A percentile compares a stretch with the other conserved stretches of the same genome.
Evolutionary conservation across 2,113 vertebrate species (phyloP).

Genomic region (Semnornis frantzii): DNA sequence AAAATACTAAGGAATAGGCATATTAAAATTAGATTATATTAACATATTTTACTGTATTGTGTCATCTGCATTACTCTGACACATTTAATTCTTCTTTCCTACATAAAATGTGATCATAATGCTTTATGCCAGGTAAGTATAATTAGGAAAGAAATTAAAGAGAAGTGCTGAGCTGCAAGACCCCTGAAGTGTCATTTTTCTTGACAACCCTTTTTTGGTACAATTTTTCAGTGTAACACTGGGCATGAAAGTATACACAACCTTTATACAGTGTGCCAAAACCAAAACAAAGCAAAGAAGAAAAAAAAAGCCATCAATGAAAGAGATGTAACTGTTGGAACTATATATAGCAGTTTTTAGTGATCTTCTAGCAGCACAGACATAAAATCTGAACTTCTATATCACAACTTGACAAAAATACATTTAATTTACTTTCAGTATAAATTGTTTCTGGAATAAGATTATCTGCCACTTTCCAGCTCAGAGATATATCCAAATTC

Average conservation of each 20-base stretch:
- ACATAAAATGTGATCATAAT: neutral
- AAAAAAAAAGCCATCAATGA: neutral
- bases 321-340: neutral
- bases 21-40: neutral
- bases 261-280: neutral
- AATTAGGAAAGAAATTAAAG: neutral
- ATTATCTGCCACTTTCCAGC: conserved; percentile 43
- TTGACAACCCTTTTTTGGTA: neutral
- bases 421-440: neutral
- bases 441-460: conserved; percentile 9
- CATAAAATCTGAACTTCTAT: neutral
- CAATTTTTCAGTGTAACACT: neutral
- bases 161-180: neutral
- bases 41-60: neutral
- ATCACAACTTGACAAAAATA: conserved; percentile 9
- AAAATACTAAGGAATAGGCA: neutral
- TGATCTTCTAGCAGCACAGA: neutral
- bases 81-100: neutral
- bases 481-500: neutral
- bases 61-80: neutral
- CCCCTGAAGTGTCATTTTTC: neutral
- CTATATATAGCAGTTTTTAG: neutral
- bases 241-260: neutral
- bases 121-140: neutral
- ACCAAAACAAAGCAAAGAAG: neutral